Evolutionary conservation across 2,113 vertebrate species (phyloP), one percentile per base, ranked within the genome.

Genomic region (Nerophis lumbriciformis): DNA sequence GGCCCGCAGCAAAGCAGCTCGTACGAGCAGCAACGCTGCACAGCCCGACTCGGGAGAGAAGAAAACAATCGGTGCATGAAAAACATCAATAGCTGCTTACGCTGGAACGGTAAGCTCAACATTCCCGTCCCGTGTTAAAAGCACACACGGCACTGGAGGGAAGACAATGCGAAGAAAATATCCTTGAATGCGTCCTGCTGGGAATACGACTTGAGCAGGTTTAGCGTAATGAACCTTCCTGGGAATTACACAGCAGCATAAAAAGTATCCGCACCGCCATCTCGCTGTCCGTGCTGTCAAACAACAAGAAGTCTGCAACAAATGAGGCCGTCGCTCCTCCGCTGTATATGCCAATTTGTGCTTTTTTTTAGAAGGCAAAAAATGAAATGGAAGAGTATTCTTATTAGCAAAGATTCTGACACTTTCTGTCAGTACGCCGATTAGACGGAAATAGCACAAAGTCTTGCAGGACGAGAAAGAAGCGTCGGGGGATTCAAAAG

Each of bases 171-270:
- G 13, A 54, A 66, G 44, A 74, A 21, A 52, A 49, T 13, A 50
- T 63, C 65, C 51, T 71, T 42, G 5, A 48, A 55, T 15, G 5
- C 15, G 6, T 77, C 63, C 71, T 28, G 42, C n/a, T n/a, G 77
- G 69, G 78, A 83, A 65, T 66, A 68, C 47, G 28, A 57, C 59
- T 66, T 65, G 48, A 77, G 70, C 49, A 62, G 77, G 64, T 77
- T 73, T 78, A 53, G 52, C 63, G 54, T 80, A 80, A 81, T 85
- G 78, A 86, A 86, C 60, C 75, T 86, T 59, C 69, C 21, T 69
- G 74, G 28, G 78, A 80, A 85, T 88, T 81, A 78, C 38, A 55
- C 72, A 59, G 63, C n/a, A 44, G 66, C 55, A 12, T 45, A 5
- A 12, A 12, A 69, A 64, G 72, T 68, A 66, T 79, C 59, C 66